Evolutionary conservation across 2,797 vertebrate genomes (phyloP).

Genomic region (Apogon hyalosoma): DNA sequence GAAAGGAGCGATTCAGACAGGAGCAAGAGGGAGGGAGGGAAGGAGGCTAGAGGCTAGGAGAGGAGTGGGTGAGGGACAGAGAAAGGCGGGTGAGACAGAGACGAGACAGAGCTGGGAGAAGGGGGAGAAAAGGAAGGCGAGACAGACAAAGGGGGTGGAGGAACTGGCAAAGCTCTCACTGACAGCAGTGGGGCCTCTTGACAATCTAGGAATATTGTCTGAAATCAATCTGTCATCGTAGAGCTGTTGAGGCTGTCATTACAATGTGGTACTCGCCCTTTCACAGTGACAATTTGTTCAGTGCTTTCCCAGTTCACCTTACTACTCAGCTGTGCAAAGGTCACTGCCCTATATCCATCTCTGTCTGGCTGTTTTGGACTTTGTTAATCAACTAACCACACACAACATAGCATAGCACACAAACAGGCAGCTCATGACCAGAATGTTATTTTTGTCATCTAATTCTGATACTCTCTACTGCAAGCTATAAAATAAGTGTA

Average conservation of each 20-base stretch:
- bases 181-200: slow-evolving; percentile 75
- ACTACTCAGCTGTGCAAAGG: slow-evolving; percentile 54
- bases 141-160: slow-evolving; percentile 58
- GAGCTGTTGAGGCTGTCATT: slow-evolving; percentile 77
- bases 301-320: slow-evolving; percentile 71
- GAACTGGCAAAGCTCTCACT: slow-evolving; percentile 77
- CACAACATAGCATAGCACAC: slow-evolving; percentile 4
- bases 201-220: slow-evolving; percentile 78
- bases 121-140: slow-evolving; percentile 39
- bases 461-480: slow-evolving; percentile 1
- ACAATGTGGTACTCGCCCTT: slow-evolving; percentile 73
- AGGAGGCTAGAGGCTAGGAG: slow-evolving; percentile 39
- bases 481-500: not conserved
- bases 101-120: slow-evolving; percentile 56
- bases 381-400: slow-evolving; percentile 50
- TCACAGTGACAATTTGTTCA: slow-evolving; percentile 78
- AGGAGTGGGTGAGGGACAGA: slow-evolving; percentile 57
- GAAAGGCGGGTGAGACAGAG: slow-evolving; percentile 63
- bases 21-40: slow-evolving; percentile 46
- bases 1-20: slow-evolving; percentile 71
- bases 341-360: slow-evolving; percentile 61
- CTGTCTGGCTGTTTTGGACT: slow-evolving; percentile 54
- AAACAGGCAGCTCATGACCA: slow-evolving; percentile 27
- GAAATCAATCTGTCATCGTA: slow-evolving; percentile 78
- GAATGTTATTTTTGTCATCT: slow-evolving; percentile 18